Evolutionary conservation across 2,888 invertebrate genomes (phyloP).

Genomic region (Chironomus tentans): DNA sequence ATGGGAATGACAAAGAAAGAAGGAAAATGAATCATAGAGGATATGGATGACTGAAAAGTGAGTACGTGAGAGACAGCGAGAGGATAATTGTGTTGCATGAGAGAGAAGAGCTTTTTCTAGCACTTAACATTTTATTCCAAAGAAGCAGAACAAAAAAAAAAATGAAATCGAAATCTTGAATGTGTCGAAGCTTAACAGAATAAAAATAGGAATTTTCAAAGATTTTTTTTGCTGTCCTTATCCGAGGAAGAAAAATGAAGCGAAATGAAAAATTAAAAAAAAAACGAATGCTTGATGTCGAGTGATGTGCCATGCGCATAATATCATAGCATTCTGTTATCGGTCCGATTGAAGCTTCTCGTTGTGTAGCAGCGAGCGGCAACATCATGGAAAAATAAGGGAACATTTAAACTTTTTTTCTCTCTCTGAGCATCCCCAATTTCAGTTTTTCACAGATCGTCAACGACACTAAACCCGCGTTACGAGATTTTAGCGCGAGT

Average conservation of each 20-base stretch:
- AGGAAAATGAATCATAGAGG: not conserved
- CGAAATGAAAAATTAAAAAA: not conserved
- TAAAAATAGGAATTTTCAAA: not conserved
- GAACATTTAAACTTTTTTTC: not conserved
- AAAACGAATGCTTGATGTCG: not conserved
- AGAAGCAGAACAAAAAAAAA: not conserved
- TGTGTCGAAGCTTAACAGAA: too few species aligned
- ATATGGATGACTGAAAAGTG: not conserved
- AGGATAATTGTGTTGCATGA: not conserved
- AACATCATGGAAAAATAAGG: not conserved
- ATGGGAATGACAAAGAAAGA: too few species aligned
- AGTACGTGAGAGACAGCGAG: not conserved
- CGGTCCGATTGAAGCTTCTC: not conserved
- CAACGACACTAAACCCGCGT: conserved; percentile 10
- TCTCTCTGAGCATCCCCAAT: not conserved
- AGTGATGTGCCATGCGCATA: not conserved
- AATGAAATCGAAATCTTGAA: not conserved
- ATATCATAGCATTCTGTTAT: not conserved
- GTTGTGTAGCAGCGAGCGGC: not conserved
- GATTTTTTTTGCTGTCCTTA: not conserved
- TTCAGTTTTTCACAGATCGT: conserved; percentile 23
- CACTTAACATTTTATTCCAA: not conserved
- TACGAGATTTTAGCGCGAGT: not conserved
- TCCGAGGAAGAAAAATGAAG: not conserved
- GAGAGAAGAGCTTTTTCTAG: not conserved